phyloP scores from a whole-genome alignment of 2,113 vertebrate species.

The Daphoenositta chrysoptera region DNA sequence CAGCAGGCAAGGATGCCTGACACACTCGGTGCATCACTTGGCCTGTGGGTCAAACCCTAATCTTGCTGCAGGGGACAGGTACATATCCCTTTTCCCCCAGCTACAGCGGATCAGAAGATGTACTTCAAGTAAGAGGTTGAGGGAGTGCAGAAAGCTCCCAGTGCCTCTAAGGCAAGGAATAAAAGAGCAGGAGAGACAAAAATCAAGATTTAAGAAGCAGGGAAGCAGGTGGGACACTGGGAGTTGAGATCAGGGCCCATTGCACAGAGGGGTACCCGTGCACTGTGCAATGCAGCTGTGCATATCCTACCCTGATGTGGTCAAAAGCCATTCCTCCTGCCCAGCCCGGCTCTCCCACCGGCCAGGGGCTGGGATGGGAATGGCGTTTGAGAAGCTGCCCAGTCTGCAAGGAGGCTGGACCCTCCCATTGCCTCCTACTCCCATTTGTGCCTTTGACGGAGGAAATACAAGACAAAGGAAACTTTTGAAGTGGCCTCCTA shows the following conservation, averaged over 20 bases:
- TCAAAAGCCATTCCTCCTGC: not conserved
- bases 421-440: not conserved
- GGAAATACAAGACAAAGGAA: not conserved
- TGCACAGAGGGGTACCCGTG: not conserved
- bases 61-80: not conserved
- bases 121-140: not conserved
- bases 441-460: not conserved
- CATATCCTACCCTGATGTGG: not conserved
- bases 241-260: not conserved
- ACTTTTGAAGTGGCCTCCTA: not conserved
- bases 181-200: not conserved
- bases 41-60: not conserved
- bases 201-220: not conserved
- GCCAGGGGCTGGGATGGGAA: not conserved
- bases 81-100: not conserved
- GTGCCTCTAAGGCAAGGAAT: not conserved
- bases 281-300: rapidly evolving
- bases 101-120: not conserved
- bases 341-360: not conserved
- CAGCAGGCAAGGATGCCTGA: not conserved
- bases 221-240: not conserved
- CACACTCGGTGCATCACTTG: rapidly evolving
- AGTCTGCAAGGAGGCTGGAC: not conserved
- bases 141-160: not conserved
- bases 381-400: not conserved